A percentile compares a stretch with the other conserved stretches of the same genome.
Evolutionary conservation across 2,888 invertebrate genomes (phyloP).

Genomic region (Pecten maximus): DNA sequence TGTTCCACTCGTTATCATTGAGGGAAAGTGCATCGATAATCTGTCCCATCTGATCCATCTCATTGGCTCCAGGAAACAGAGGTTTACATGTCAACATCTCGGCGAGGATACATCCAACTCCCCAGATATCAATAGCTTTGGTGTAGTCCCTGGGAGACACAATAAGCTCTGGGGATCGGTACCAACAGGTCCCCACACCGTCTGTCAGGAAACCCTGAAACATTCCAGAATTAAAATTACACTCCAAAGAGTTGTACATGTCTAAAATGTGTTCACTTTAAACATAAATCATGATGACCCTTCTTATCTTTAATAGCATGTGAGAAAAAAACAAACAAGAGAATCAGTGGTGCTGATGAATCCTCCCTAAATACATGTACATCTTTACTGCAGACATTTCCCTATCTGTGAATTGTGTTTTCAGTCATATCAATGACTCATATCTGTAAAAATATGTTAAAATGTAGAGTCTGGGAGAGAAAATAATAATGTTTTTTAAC

Average conservation of each 20-base stretch:
- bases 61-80: conserved; percentile 96
- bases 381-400: too few relatives aligned
- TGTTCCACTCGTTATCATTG: conserved; percentile 72
- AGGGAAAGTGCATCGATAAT: conserved; percentile 71
- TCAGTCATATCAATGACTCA: too few relatives aligned
- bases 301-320: too few relatives aligned
- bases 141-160: conserved; percentile 99
- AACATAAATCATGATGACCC: too few relatives aligned
- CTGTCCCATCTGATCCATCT: conserved; percentile 76
- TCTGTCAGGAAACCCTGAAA: conserved; percentile 96
- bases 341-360: too few relatives aligned
- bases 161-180: conserved; percentile 99
- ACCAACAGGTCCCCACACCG: conserved; percentile 99
- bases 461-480: too few relatives aligned
- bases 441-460: too few relatives aligned
- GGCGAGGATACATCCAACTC: conserved; percentile 98
- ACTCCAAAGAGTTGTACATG: background rate
- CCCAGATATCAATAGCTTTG: conserved; percentile 98
- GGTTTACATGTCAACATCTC: conserved; percentile 99
- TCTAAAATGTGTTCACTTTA: too few relatives aligned
- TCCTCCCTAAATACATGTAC: too few relatives aligned
- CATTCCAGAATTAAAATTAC: background rate
- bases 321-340: too few relatives aligned
- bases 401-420: too few relatives aligned
- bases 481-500: too few relatives aligned